These are phyloP conservation scores for Ochotona curzoniae DNA, from an alignment of 2,113 vertebrate genomes.

Conservation along the genomic window DNA sequence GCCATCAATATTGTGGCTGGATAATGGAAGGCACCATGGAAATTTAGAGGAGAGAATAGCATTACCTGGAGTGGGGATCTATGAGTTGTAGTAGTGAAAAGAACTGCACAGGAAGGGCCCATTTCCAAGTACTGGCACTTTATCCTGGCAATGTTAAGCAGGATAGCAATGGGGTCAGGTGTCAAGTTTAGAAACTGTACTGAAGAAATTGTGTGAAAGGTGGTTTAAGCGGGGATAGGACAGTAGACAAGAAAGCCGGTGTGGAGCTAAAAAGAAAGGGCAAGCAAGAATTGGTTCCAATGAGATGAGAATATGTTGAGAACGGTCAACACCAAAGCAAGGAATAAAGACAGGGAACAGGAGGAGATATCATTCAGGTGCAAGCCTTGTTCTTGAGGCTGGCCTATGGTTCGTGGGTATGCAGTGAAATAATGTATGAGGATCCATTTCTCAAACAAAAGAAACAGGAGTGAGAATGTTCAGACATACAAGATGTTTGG, in stretches of 20 bases:
- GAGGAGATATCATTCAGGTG: fast-evolving
- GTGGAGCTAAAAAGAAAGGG: background rate
- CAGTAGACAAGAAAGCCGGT: background rate
- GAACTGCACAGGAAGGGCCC: background rate
- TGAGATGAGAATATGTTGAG: background rate
- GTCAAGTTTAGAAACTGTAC: background rate
- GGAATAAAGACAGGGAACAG: background rate
- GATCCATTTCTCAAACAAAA: background rate
- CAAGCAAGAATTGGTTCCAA: background rate
- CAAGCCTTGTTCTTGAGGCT: background rate
- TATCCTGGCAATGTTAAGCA: background rate
- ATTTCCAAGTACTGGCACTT: background rate
- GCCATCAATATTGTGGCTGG: background rate
- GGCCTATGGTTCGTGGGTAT: background rate
- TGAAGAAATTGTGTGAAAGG: background rate
- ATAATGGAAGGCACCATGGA: background rate
- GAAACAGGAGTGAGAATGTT: background rate
- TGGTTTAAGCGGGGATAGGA: background rate
- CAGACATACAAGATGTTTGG: background rate
- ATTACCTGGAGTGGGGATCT: background rate
- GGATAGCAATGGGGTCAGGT: background rate
- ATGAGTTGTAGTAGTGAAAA: background rate
- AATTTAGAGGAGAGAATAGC: background rate
- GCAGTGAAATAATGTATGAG: background rate
- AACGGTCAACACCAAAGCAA: fast-evolving